phyloP scores from a whole-genome alignment of 2,888 invertebrate genomes.

The Acleris sparsana region DNA sequence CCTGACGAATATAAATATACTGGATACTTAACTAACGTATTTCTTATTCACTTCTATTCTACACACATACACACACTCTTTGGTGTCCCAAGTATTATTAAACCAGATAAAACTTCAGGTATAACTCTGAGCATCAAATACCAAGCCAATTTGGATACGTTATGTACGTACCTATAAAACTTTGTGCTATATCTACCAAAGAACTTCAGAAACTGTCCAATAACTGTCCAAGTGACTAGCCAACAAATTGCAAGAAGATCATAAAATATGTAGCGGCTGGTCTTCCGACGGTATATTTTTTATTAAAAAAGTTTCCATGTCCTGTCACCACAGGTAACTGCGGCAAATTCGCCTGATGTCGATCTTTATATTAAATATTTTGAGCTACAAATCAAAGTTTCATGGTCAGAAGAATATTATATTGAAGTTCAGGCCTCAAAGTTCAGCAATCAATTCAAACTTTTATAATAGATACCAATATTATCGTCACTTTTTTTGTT shows the following conservation, averaged over 20 bases:
- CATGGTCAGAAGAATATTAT: background rate
- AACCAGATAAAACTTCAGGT: no score
- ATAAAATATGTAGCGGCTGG: slow-evolving; percentile 55
- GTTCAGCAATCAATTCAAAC: no score
- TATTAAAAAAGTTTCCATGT: slow-evolving; percentile 73
- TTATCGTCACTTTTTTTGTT: no score
- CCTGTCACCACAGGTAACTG: slow-evolving; percentile 55
- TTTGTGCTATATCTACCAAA: background rate
- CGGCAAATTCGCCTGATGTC: slow-evolving; percentile 27
- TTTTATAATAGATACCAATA: no score
- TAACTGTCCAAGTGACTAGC: slow-evolving; percentile 24
- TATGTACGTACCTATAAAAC: no score
- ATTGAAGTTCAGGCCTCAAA: background rate
- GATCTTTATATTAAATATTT: slow-evolving; percentile 35
- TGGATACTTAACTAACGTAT: no score
- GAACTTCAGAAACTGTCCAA: slow-evolving; percentile 22
- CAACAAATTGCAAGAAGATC: slow-evolving; percentile 45
- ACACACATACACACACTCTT: no score
- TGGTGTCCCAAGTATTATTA: no score
- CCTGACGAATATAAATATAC: no score
- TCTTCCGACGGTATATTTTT: slow-evolving; percentile 57
- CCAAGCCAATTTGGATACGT: no score
- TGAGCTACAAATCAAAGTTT: slow-evolving; percentile 23
- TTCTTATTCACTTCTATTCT: no score
- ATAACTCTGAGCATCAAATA: background rate